Evolutionary conservation across 2,113 vertebrate species (phyloP).

Genomic region (Peromyscus polionotus): DNA sequence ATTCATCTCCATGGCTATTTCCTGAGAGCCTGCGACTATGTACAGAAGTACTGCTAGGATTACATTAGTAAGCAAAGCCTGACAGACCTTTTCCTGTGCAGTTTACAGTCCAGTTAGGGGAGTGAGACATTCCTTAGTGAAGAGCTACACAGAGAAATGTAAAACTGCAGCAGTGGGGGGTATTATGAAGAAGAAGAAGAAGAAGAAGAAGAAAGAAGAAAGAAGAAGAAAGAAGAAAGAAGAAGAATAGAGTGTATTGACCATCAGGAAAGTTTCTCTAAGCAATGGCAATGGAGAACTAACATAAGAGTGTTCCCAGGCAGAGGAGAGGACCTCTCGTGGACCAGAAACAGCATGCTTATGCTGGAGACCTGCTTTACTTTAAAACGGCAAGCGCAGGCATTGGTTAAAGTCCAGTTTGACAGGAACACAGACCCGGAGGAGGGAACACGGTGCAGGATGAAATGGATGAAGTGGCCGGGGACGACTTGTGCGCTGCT

Average conservation of each 20-base stretch:
- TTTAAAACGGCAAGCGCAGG: neutral
- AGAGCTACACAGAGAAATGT: conserved; percentile 10
- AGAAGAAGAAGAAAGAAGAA: no score
- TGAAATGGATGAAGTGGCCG: neutral
- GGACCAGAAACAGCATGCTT: neutral
- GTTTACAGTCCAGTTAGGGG: neutral
- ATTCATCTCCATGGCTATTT: conserved; percentile 22
- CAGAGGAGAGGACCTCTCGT: neutral
- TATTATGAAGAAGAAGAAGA: neutral
- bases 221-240: neutral
- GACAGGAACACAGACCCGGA: neutral
- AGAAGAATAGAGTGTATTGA: neutral
- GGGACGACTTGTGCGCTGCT: neutral
- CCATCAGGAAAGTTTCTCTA: neutral
- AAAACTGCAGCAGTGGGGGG: neutral
- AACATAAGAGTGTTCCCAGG: neutral
- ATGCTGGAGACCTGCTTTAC: neutral
- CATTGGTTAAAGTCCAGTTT: neutral
- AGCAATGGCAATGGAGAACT: conserved; percentile 14
- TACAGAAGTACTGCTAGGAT: neutral
- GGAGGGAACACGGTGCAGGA: neutral
- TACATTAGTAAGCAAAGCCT: neutral
- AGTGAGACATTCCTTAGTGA: neutral
- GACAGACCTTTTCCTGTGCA: neutral
- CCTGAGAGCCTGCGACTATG: neutral